These are phyloP conservation scores for Amazona finschi DNA, from an alignment of 2,797 vertebrate species.

Conservation along the genomic window DNA sequence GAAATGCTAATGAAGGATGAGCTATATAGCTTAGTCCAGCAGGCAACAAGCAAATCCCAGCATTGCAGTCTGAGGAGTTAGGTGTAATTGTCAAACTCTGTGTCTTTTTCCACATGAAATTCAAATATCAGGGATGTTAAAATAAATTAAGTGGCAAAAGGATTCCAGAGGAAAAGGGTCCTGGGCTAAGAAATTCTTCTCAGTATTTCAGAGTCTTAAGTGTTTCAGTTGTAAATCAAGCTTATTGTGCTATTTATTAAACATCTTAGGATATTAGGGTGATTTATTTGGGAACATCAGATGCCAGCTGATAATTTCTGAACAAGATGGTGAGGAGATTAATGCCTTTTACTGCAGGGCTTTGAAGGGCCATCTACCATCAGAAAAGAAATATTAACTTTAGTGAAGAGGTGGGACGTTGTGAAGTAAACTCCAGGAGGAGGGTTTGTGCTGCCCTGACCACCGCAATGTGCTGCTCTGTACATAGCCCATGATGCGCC, in stretches of 20 bases:
- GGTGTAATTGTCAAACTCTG: background rate
- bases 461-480: background rate
- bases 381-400: background rate
- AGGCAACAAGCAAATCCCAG: background rate
- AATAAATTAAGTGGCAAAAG: background rate
- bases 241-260: background rate
- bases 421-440: background rate
- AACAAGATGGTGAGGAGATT: background rate
- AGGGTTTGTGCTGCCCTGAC: background rate
- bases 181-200: background rate
- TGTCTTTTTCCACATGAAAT: background rate
- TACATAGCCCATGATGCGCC: too few species aligned
- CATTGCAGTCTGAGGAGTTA: background rate
- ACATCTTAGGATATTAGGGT: background rate
- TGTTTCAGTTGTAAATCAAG: background rate
- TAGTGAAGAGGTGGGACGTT: background rate
- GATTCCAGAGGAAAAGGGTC: background rate
- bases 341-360: background rate
- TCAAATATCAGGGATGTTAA: background rate
- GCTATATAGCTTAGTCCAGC: background rate
- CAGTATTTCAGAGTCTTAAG: background rate
- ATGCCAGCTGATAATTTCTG: background rate
- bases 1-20: background rate
- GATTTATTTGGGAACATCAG: background rate
- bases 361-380: background rate